Evolutionary conservation across 1,140 invertebrate species (phyloP).

Genomic region (Pantala flavescens): DNA sequence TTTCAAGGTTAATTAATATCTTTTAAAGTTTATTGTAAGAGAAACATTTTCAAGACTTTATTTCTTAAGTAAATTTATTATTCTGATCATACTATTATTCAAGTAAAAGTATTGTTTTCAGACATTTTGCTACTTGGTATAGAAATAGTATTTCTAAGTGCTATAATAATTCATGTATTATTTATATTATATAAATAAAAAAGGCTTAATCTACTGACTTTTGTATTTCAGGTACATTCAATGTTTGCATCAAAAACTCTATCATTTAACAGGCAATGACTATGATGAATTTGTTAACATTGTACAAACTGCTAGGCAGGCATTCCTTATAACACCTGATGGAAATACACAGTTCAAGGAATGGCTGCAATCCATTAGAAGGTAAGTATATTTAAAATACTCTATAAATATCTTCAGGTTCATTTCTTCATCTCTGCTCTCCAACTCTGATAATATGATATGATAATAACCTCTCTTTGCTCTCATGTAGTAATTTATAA

Average conservation of each 20-base stretch:
- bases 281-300: slow-evolving; percentile 93
- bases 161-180: neutral
- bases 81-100: too few relatives aligned
- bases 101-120: too few relatives aligned
- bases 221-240: slow-evolving; percentile 65
- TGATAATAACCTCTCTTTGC: too few relatives aligned
- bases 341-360: slow-evolving; percentile 92
- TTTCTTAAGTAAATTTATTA: too few relatives aligned
- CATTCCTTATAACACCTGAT: slow-evolving; percentile 87
- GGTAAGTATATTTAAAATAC: slow-evolving; percentile 39
- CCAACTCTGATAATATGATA: too few relatives aligned
- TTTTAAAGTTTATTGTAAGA: too few relatives aligned
- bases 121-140: too few relatives aligned
- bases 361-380: slow-evolving; percentile 83
- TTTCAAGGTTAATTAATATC: too few relatives aligned
- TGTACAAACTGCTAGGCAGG: slow-evolving; percentile 77
- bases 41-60: too few relatives aligned
- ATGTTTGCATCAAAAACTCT: slow-evolving; percentile 88
- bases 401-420: too few relatives aligned
- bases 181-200: neutral
- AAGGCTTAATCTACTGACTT: too few relatives aligned
- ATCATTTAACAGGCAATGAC: slow-evolving; percentile 78
- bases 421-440: slow-evolving; percentile 52
- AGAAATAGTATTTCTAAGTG: neutral
- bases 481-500: too few relatives aligned